Evolutionary conservation across 1,140 invertebrate genomes (phyloP).

Genomic region (Drosophila nigrodunni): DNA sequence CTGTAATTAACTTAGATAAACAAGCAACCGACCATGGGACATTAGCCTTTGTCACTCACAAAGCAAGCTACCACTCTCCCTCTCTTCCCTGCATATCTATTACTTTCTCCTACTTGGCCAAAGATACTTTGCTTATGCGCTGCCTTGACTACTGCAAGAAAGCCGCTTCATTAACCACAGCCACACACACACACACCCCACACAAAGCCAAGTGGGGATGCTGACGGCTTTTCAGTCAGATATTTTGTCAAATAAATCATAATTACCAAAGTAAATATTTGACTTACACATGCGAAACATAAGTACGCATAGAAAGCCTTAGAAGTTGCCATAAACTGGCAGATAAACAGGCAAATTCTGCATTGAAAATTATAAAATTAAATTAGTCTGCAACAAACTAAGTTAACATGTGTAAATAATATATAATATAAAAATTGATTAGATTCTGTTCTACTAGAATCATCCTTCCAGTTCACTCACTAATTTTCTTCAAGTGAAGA

Average conservation of each 20-base stretch:
- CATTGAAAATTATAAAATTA: too few species aligned
- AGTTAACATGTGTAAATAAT: too few species aligned
- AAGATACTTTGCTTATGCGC: constrained; percentile 13
- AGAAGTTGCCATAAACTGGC: constrained; percentile 37
- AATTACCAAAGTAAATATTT: constrained; percentile 78
- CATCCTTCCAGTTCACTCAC: too few species aligned
- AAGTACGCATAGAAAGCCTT: neutral
- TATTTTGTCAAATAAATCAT: constrained; percentile 77
- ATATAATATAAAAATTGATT: too few species aligned
- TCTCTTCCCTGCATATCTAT: too few species aligned
- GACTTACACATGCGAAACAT: constrained; percentile 1
- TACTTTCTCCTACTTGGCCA: constrained; percentile 5
- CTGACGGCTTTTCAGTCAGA: constrained; percentile 56
- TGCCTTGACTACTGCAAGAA: constrained; percentile 6
- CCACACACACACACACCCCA: constrained; percentile 18
- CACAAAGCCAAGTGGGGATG: neutral
- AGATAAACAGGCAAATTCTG: constrained; percentile 8
- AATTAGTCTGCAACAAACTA: too few species aligned
- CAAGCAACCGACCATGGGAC: constrained; percentile 59
- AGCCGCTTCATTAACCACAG: constrained; percentile 21
- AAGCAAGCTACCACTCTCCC: constrained; percentile 3
- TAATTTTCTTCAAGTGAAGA: too few species aligned
- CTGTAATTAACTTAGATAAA: constrained; percentile 83
- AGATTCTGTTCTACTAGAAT: too few species aligned
- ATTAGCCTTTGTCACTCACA: constrained; percentile 32